Conservation (phyloP, 2,888 invertebrate genomes). For the Macropis europaea region DNA sequence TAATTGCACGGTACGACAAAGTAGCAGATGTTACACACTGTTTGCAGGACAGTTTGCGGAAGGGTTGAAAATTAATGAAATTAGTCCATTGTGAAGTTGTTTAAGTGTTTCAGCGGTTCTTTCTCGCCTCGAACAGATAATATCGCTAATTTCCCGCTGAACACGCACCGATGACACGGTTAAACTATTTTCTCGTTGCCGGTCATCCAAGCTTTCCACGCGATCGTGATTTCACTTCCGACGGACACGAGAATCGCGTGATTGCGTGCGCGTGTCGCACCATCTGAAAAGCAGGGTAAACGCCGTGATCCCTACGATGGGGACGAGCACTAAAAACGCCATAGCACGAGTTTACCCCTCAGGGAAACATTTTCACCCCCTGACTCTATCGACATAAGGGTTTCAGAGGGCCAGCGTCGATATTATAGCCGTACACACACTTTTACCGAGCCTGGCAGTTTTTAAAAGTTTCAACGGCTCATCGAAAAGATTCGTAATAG, state of each 20-base stretch:
- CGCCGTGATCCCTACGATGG: conserved; percentile 24
- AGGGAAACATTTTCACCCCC: conserved; percentile 45
- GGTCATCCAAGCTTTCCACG: conserved; percentile 37
- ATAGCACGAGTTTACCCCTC: conserved; percentile 41
- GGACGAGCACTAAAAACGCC: conserved; percentile 52
- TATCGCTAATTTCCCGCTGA: conserved; percentile 31
- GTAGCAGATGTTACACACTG: too few relatives aligned
- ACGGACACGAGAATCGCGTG: conserved; percentile 66
- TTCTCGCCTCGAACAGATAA: conserved; percentile 19
- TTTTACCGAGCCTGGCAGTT: conserved; percentile 45
- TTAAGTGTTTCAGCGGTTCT: too few relatives aligned
- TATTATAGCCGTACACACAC: conserved; percentile 57
- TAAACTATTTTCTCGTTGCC: conserved; percentile 33
- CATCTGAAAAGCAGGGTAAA: conserved; percentile 37
- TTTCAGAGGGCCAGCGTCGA: conserved; percentile 53
- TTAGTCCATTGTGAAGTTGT: too few relatives aligned
- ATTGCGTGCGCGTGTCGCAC: conserved; percentile 63
- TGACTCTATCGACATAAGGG: conserved; percentile 5
- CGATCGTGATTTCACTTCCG: conserved; percentile 66
- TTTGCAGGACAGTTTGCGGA: too few relatives aligned
- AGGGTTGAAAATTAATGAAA: too few relatives aligned
- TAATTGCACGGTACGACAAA: too few relatives aligned
- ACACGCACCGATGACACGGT: conserved; percentile 39
- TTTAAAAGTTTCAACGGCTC: conserved; percentile 47
- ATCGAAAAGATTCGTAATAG: too few relatives aligned